phyloP scores from a whole-genome alignment of 2,888 invertebrate species.

The Caenorhabditis parvicauda region DNA sequence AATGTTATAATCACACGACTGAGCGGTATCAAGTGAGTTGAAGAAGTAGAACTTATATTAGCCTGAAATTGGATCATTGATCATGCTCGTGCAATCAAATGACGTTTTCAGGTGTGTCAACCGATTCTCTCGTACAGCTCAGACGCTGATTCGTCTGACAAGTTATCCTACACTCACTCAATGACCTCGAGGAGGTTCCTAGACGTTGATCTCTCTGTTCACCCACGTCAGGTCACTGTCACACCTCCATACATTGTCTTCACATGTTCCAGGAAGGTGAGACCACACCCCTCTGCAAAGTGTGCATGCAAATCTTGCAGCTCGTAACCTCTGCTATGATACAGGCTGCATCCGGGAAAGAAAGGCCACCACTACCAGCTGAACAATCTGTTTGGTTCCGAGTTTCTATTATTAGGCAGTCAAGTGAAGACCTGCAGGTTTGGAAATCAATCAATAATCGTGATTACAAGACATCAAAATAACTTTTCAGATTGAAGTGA shows the following conservation, averaged over 20 bases:
- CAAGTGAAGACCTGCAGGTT: background rate
- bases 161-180: slow-evolving; percentile 39
- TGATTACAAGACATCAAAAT: background rate
- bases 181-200: slow-evolving; percentile 32
- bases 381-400: slow-evolving; percentile 56
- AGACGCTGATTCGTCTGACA: slow-evolving; percentile 31
- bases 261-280: slow-evolving; percentile 48
- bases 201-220: slow-evolving; percentile 52
- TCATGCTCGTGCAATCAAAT: background rate
- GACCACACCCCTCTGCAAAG: background rate
- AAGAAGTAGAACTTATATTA: background rate
- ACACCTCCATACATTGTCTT: slow-evolving; percentile 54
- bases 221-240: slow-evolving; percentile 44
- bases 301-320: slow-evolving; percentile 8
- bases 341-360: slow-evolving; percentile 24
- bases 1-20: slow-evolving; percentile 53
- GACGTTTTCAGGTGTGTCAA: slow-evolving; percentile 47
- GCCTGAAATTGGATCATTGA: background rate
- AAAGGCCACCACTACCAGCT: slow-evolving; percentile 32
- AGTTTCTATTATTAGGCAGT: slow-evolving; percentile 38
- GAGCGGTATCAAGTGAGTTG: slow-evolving; percentile 52
- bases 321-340: slow-evolving; percentile 41
- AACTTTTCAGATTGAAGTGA: slow-evolving; percentile 50
- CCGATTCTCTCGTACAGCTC: slow-evolving; percentile 44
- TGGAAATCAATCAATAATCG: background rate